Conservation (phyloP, 1,140 invertebrate genomes). For the Caerostris darwini region DNA sequence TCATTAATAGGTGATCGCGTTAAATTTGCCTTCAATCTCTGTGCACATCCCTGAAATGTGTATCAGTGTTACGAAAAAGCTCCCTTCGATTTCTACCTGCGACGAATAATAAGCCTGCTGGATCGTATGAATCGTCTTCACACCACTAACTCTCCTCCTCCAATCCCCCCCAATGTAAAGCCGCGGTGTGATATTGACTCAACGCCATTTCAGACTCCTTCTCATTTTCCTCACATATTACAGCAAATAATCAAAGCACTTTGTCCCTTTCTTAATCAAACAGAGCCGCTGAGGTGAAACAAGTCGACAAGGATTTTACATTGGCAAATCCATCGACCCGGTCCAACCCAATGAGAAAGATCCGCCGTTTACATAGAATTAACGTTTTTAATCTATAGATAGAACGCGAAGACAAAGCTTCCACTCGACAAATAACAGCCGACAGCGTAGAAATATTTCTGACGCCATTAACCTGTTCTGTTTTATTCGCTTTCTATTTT, state of each 20-base stretch:
- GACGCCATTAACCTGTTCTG: constrained; percentile 62
- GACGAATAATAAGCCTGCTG: no score
- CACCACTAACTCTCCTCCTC: background rate
- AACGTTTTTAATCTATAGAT: constrained; percentile 72
- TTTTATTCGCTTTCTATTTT: constrained; percentile 63
- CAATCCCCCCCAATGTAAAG: constrained; percentile 8
- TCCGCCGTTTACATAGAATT: constrained; percentile 73
- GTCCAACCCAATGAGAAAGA: constrained; percentile 17
- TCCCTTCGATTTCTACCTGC: no score
- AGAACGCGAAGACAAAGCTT: constrained; percentile 46
- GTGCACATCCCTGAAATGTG: no score
- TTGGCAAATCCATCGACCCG: constrained; percentile 42
- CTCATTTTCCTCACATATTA: constrained; percentile 69
- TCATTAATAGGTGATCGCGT: no score
- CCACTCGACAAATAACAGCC: constrained; percentile 56
- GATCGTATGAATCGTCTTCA: background rate
- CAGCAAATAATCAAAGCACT: constrained; percentile 75
- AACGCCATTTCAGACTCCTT: constrained; percentile 53
- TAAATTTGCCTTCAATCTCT: no score
- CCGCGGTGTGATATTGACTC: constrained; percentile 57
- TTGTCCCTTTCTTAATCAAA: constrained; percentile 70
- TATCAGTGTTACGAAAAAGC: no score
- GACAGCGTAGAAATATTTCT: constrained; percentile 50
- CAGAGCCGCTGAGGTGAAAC: constrained; percentile 69
- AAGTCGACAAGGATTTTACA: constrained; percentile 75